These are phyloP conservation scores for Eurystomus glaucurus DNA, from an alignment of 2,797 vertebrate species.

Conservation along the genomic window DNA sequence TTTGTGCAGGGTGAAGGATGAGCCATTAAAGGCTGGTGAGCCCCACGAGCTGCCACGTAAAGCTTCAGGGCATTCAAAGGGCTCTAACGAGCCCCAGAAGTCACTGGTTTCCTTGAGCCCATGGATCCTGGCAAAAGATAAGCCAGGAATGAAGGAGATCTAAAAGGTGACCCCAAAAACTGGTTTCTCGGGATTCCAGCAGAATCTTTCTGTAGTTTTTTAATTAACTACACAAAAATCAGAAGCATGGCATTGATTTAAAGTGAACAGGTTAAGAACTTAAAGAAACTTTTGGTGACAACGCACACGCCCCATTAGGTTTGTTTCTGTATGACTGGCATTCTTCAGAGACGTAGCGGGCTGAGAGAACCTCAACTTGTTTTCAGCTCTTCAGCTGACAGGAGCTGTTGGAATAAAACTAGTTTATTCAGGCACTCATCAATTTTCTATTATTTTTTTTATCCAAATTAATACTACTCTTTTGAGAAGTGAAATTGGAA, in stretches of 20 bases:
- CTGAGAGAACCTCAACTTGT: background rate
- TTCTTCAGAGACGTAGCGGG: background rate
- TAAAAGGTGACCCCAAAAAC: background rate
- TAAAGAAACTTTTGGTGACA: background rate
- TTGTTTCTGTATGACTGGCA: background rate
- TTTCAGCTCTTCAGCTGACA: background rate
- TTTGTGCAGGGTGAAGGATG: background rate
- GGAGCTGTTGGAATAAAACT: background rate
- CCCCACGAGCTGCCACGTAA: accelerated
- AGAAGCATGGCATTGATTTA: accelerated
- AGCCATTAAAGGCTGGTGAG: background rate
- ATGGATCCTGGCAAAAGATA: background rate
- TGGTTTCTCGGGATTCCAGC: background rate
- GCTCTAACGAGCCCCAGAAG: background rate
- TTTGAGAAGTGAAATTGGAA: background rate
- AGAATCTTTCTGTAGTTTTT: background rate
- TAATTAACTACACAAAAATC: background rate
- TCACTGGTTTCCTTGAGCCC: background rate
- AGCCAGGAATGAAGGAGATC: background rate
- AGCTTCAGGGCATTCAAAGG: background rate
- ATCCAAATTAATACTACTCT: slow-evolving; percentile 26
- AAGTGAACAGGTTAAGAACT: background rate
- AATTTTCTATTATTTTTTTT: background rate
- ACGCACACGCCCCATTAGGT: background rate
- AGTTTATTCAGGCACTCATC: background rate